Conservation (phyloP, 2,888 invertebrate genomes). For the Oscheius myriophilus region DNA sequence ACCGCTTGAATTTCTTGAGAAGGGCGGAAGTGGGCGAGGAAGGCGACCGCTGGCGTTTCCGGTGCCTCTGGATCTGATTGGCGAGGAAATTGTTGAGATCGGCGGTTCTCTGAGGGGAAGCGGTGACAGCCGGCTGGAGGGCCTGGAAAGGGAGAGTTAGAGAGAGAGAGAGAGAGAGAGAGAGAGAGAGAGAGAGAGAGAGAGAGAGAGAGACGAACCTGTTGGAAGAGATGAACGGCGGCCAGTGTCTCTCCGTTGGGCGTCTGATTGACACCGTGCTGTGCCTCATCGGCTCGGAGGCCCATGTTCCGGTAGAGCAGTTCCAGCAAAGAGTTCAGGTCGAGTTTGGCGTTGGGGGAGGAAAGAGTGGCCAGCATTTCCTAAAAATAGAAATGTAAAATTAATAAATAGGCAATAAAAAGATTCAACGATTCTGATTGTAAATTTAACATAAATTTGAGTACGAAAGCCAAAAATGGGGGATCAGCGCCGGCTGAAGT, state of each 20-base stretch:
- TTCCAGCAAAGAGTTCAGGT: conserved; percentile 44
- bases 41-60: conserved; percentile 63
- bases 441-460: too few relatives aligned
- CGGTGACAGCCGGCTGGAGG: conserved; percentile 30
- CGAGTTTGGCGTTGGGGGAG: conserved; percentile 34
- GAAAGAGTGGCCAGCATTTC: conserved; percentile 42
- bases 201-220: conserved; percentile 43
- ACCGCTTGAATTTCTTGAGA: conserved; percentile 39
- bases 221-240: conserved; percentile 63
- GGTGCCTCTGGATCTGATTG: conserved; percentile 58
- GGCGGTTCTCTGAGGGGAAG: conserved; percentile 38
- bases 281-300: conserved; percentile 8
- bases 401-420: too few relatives aligned
- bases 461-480: too few relatives aligned
- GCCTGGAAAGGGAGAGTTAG: background rate
- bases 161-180: background rate
- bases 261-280: conserved; percentile 15
- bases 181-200: background rate
- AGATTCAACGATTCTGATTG: too few relatives aligned
- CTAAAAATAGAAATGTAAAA: conserved; percentile 7
- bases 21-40: conserved; percentile 39
- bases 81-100: conserved; percentile 56
- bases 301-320: conserved; percentile 46
- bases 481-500: too few relatives aligned
- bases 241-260: conserved; percentile 33